Evolutionary conservation across 1,140 invertebrate species (phyloP), one percentile per base, ranked within the genome.

Genomic region (Eumaeus atala): DNA sequence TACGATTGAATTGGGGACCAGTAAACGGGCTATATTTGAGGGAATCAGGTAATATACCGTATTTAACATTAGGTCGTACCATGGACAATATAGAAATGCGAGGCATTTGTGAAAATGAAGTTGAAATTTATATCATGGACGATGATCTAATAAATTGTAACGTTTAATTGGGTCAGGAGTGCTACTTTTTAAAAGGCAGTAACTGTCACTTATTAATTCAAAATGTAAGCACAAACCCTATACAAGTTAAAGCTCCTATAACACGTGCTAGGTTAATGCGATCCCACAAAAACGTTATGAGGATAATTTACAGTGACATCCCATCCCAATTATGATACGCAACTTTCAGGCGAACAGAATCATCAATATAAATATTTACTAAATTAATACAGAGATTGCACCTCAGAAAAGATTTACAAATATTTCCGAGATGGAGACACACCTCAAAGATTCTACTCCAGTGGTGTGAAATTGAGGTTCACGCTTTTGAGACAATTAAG

Each of bases 161-260:
- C 16, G 36, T 59, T 6, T 38, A 54, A 48, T 21, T 58, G 17
- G 42, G 42, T 1, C 56, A 58, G n/a, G n/a, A n/a, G n/a, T n/a
- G n/a, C n/a, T n/a, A n/a, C n/a, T n/a, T n/a, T n/a, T n/a, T n/a
- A n/a, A n/a, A n/a, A n/a, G n/a, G n/a, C n/a, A n/a, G n/a, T n/a
- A n/a, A n/a, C n/a, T n/a, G n/a, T n/a, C n/a, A n/a, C n/a, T n/a
- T n/a, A n/a, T n/a, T n/a, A n/a, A n/a, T n/a, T n/a, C n/a, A n/a
- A n/a, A n/a, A n/a, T n/a, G n/a, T n/a, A n/a, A n/a, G n/a, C 58
- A 42, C 40, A 58, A 10, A 55, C 48, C 21, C 2, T 40, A 12
- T 37, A 12, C 28, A n/a, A 18, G 36, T 1, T 1, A 18, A 40
- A 40, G 11, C n/a, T 16, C 48, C 6, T 28, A 28, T 28, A 28